A percentile compares a stretch with the other conserved stretches of the same genome.
phyloP scores from a whole-genome alignment of 1,140 invertebrate genomes.

The Neodiprion fabricii region DNA sequence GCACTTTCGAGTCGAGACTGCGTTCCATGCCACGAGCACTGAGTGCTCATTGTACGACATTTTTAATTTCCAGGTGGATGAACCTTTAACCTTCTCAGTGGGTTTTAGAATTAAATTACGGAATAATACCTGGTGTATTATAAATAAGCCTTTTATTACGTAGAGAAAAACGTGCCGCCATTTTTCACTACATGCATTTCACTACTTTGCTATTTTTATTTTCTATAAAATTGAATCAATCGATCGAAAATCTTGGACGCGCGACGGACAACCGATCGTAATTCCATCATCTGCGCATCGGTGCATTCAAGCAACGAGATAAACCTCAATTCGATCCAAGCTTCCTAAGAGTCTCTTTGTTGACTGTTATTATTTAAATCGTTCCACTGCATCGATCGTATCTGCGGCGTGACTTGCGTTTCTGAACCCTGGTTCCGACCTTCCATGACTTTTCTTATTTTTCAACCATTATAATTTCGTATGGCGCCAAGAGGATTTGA shows the following conservation, averaged over 20 bases:
- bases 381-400: neutral
- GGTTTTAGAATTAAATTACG: conserved; percentile 2
- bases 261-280: neutral
- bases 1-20: conserved; percentile 1
- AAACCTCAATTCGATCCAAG: neutral
- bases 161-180: neutral
- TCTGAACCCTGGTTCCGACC: neutral
- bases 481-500: conserved; percentile 2
- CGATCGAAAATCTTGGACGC: neutral
- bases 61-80: conserved; percentile 5
- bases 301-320: neutral
- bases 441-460: neutral
- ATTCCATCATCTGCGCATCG: neutral
- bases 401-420: neutral
- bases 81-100: conserved; percentile 4
- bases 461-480: neutral
- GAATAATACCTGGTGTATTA: conserved; percentile 5
- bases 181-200: neutral
- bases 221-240: neutral
- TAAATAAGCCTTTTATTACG: neutral
- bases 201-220: neutral
- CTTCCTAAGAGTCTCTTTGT: neutral
- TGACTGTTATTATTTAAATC: conserved; percentile 5
- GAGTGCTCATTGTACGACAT: conserved; percentile 7
- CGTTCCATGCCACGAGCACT: conserved; percentile 2